Evolutionary conservation across 2,797 vertebrate genomes (phyloP).

Genomic region (Anas bernieri): DNA sequence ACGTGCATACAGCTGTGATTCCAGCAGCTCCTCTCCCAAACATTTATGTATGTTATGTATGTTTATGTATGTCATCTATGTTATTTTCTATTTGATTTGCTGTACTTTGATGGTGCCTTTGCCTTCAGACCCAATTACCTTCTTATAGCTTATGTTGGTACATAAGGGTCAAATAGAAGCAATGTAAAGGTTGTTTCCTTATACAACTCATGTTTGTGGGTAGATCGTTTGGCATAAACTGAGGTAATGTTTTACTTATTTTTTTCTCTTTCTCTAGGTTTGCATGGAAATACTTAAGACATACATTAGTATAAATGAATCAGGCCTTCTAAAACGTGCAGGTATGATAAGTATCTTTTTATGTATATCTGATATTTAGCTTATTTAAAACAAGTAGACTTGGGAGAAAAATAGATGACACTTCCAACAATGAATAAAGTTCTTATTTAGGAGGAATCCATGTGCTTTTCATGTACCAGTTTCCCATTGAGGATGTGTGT

Average conservation of each 20-base stretch:
- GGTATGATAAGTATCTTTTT: slow-evolving; percentile 74
- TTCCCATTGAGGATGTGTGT: background rate
- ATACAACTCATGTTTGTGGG: background rate
- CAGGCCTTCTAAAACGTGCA: slow-evolving; percentile 86
- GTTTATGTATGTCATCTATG: background rate
- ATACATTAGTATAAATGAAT: slow-evolving; percentile 79
- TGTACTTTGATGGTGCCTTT: background rate
- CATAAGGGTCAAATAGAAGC: background rate
- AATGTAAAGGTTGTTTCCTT: background rate
- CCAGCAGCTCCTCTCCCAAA: background rate
- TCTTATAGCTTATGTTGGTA: background rate
- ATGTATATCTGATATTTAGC: background rate
- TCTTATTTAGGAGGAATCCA: background rate
- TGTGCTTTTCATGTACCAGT: background rate
- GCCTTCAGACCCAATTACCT: background rate
- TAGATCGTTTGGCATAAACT: background rate
- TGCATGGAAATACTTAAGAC: slow-evolving; percentile 85
- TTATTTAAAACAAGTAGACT: background rate
- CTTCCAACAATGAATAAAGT: background rate
- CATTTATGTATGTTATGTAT: background rate
- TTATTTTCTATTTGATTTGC: background rate
- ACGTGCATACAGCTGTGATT: background rate
- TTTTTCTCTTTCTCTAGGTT: slow-evolving; percentile 78
- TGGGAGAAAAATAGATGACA: background rate
- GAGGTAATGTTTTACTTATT: background rate